A percentile compares a stretch with the other conserved stretches of the same genome.
phyloP scores from a whole-genome alignment of 2,797 vertebrate species.

The Amblyraja radiata region DNA sequence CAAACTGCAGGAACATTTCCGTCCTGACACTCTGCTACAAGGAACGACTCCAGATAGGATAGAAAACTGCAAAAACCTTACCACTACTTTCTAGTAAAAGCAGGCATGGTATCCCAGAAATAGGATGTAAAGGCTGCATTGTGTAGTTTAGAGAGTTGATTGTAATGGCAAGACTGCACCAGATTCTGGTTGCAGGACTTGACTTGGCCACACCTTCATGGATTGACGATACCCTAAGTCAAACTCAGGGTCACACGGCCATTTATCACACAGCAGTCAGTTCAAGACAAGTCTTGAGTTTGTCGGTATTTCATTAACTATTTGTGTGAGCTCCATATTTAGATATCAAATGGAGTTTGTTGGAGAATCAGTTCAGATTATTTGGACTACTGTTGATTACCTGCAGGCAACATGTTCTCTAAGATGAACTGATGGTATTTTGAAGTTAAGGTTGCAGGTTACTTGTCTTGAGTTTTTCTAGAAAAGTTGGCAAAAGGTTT shows the following conservation, averaged over 20 bases:
- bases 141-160: not conserved
- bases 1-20: not conserved
- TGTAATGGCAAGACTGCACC: not conserved
- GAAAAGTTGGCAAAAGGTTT: not conserved
- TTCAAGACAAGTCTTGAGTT: not conserved
- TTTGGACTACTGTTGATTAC: not conserved
- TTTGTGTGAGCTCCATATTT: not conserved
- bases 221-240: not conserved
- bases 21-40: not conserved
- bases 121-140: not conserved
- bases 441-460: not conserved
- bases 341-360: not conserved
- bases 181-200: not conserved
- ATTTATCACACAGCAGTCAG: not conserved
- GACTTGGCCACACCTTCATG: not conserved
- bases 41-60: not conserved
- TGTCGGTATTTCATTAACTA: not conserved
- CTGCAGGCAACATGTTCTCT: not conserved
- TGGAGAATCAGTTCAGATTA: not conserved
- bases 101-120: not conserved
- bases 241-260: not conserved
- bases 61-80: not conserved
- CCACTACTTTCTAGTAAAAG: not conserved
- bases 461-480: not conserved
- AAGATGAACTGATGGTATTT: not conserved